phyloP scores from a whole-genome alignment of 2,113 vertebrate genomes.

The Carettochelys insculpta region DNA sequence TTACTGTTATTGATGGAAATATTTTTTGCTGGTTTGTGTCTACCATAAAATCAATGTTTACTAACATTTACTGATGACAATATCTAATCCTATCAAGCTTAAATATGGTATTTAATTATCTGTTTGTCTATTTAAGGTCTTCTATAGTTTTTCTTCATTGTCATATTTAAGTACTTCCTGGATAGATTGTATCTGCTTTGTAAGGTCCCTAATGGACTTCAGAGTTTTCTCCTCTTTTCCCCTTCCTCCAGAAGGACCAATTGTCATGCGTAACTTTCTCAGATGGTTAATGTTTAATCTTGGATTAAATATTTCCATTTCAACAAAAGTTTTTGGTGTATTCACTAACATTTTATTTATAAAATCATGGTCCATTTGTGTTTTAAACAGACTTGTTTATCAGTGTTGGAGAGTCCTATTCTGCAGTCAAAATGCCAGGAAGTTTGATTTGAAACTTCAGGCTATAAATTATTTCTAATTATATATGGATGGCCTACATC shows the following conservation, averaged over 20 bases:
- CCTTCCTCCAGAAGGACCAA: background rate
- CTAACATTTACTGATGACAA: background rate
- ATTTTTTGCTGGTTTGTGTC: too few relatives aligned
- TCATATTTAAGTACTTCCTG: background rate
- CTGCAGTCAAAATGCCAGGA: background rate
- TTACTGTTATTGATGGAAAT: too few relatives aligned
- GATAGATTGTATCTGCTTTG: fast-evolving
- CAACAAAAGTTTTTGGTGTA: background rate
- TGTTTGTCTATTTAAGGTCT: background rate
- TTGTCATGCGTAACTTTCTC: background rate
- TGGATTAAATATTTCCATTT: background rate
- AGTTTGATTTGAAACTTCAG: background rate
- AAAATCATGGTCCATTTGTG: background rate
- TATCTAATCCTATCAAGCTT: background rate
- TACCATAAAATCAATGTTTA: too few relatives aligned
- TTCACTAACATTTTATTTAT: background rate
- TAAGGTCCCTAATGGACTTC: fast-evolving
- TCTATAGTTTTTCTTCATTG: fast-evolving
- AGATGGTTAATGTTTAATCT: background rate
- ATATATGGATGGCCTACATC: background rate
- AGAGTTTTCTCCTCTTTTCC: background rate
- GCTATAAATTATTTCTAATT: background rate
- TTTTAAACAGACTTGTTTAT: background rate
- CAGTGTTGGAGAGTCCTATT: background rate
- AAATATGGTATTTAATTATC: background rate